These are phyloP conservation scores for Spongilla lacustris DNA, from an alignment of 37 sponge, comb jelly and placozoan species.

Conservation along the genomic window DNA sequence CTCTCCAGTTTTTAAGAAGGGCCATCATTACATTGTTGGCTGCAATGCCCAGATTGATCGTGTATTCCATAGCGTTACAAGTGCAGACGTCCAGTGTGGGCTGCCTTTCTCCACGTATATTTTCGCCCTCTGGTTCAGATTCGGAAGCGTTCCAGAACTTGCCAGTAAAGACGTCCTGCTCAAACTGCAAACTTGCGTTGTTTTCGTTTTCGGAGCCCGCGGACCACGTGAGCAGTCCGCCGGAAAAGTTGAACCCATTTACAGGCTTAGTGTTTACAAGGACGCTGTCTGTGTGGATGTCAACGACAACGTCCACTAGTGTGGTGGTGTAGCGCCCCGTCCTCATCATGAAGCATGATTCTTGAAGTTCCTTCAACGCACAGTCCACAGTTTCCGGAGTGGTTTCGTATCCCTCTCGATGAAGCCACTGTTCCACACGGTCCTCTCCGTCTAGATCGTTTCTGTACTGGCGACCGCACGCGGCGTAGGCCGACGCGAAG, in stretches of 20 bases:
- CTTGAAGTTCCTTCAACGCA: background rate
- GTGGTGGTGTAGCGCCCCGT: background rate
- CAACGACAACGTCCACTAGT: background rate
- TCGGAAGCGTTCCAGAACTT: background rate
- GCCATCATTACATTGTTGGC: background rate
- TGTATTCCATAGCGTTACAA: background rate
- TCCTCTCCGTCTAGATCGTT: background rate
- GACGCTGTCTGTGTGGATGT: background rate
- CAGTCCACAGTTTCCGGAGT: background rate
- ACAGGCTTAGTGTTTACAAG: background rate
- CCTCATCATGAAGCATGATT: background rate
- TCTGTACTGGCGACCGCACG: background rate
- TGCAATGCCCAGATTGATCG: background rate
- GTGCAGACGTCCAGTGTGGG: background rate
- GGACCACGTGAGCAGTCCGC: background rate
- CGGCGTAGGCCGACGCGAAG: background rate
- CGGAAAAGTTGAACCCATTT: background rate
- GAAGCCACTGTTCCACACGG: background rate
- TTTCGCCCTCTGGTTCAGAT: background rate
- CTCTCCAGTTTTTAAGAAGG: background rate
- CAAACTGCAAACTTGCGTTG: background rate
- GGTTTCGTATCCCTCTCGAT: background rate
- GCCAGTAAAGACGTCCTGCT: background rate
- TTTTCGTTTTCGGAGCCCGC: background rate
- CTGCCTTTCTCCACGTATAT: background rate